Base-by-base conservation (phyloP, 2,888 invertebrate species). In the Oscheius sp. region DNA sequence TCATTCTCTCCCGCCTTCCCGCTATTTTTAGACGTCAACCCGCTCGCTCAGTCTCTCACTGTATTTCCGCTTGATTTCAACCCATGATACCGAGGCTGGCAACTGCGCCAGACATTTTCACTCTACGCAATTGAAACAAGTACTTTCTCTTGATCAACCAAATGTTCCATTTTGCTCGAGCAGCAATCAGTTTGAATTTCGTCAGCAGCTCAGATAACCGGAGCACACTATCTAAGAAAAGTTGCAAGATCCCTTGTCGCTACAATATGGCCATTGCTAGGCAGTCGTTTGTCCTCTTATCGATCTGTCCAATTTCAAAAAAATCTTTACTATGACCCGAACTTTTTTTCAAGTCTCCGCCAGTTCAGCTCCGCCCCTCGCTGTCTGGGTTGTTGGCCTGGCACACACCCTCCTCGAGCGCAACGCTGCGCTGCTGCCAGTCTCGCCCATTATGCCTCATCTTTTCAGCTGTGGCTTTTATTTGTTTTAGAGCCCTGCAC, bases 381-480 rank as follows among this genome's bases (percentile, higher is more conserved):
- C 35, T 35, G 55, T 68, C 68, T 68, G 53, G 55, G 68, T 63
- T 29, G 21, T 21, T 29, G 55, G 21, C 42, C 68, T 35, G 11
- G 21, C 68, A 21, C 9, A 11, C 42, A 35, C 68, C n/a, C 68
- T 35, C 68, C 53, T 55, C 55, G 58, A 29, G 58, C 42, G 21
- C 21, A 21, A 21, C 21, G 21, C 21, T 21, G 13, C 48, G 42
- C 63, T 11, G 59, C 10, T 68, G 53, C 68, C 68, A 55, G 55
- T 35, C 21, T 21, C 68, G 35, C 35, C 55, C 68, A 66, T 66
- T 66, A 51, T 68, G 68, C 68, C 42, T 7, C 68, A 68, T 55
- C 55, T 55, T 48, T 55, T 53, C 68, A 42, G 55, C 55, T 37
- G 35, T 13, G 53, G 51, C 53, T 47, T 68, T 53, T 68, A 37